phyloP scores from a whole-genome alignment of 2,888 invertebrate genomes.

The Harpalus rubripes region DNA sequence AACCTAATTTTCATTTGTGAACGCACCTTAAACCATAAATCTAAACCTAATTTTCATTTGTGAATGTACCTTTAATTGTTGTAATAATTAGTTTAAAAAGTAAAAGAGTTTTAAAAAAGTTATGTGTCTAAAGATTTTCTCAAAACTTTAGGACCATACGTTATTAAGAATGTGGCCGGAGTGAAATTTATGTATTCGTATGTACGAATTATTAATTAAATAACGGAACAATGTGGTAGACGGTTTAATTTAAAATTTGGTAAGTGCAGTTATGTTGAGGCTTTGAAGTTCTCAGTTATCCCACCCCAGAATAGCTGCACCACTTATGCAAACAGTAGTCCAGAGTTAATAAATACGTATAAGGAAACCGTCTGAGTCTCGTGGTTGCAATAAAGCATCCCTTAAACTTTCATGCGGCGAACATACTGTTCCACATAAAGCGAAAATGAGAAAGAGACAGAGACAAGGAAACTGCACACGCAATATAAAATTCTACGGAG shows the following conservation, averaged over 20 bases:
- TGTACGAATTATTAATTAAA: neutral
- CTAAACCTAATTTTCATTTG: too few relatives aligned
- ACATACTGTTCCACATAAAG: conserved; percentile 63
- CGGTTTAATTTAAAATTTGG: conserved; percentile 44
- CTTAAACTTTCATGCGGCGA: conserved; percentile 65
- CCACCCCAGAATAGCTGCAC: conserved; percentile 15
- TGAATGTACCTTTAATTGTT: too few relatives aligned
- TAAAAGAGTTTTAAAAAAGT: too few relatives aligned
- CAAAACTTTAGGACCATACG: too few relatives aligned
- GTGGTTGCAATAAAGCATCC: conserved; percentile 65
- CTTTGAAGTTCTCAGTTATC: conserved; percentile 26
- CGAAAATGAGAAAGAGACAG: conserved; percentile 63
- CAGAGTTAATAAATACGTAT: conserved; percentile 65
- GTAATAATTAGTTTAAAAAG: too few relatives aligned
- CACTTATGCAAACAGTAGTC: conserved; percentile 53
- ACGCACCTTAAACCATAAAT: too few relatives aligned
- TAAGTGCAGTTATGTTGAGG: neutral
- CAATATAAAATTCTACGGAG: conserved; percentile 68
- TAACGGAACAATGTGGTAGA: neutral
- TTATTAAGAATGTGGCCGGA: too few relatives aligned
- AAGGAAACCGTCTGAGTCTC: conserved; percentile 62
- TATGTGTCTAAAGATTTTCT: too few relatives aligned
- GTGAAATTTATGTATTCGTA: too few relatives aligned
- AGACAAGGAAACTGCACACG: conserved; percentile 64
- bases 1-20: too few relatives aligned